These are phyloP conservation scores for Tachysurus vachellii DNA, from an alignment of 2,113 vertebrate species.

Conservation along the genomic window DNA sequence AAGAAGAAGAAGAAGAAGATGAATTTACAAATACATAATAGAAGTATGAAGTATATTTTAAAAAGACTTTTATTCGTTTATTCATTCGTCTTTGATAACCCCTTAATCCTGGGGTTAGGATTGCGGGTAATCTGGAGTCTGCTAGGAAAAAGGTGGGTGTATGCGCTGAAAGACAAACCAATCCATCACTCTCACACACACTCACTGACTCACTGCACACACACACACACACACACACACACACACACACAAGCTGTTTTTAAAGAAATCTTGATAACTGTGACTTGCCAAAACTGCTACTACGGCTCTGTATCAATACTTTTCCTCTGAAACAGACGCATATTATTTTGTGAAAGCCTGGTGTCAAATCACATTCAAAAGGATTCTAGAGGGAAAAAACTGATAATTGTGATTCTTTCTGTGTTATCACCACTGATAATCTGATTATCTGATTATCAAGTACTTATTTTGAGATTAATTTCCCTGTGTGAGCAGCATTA, in stretches of 20 bases:
- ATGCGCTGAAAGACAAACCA: not conserved
- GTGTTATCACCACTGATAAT: not conserved
- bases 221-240: not conserved
- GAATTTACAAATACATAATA: not conserved
- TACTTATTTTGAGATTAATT: not conserved
- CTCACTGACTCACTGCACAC: not conserved
- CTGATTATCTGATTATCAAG: not conserved
- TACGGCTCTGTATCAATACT: not conserved
- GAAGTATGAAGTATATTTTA: no score
- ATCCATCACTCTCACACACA: not conserved
- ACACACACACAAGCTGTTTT: not conserved
- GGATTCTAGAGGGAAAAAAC: no score
- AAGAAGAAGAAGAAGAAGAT: not conserved
- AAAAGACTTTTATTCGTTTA: not conserved
- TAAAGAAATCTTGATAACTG: not conserved
- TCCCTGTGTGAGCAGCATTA: not conserved
- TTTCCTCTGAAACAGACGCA: not conserved
- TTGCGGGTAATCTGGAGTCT: not conserved
- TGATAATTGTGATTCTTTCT: not conserved
- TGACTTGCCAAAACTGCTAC: not conserved
- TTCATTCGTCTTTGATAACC: not conserved
- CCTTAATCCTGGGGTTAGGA: not conserved
- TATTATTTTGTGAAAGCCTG: not conserved
- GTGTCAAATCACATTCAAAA: no score
- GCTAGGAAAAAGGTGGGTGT: not conserved